Evolutionary conservation across 2,888 invertebrate species (phyloP).

Genomic region (Balanococcus diminutus): DNA sequence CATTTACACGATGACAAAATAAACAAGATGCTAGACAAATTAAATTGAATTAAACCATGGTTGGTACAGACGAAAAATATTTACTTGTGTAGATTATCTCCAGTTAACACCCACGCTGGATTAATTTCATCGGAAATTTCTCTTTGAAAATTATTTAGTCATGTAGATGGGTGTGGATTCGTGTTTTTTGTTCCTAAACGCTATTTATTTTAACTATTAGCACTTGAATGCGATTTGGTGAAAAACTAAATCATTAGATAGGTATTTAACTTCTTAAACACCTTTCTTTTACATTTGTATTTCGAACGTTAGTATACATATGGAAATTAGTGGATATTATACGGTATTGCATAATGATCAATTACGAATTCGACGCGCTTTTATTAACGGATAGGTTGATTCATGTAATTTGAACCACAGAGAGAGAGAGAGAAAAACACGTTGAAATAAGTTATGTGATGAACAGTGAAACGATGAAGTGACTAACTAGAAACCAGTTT

Average conservation of each 20-base stretch:
- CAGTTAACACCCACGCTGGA: too few species aligned
- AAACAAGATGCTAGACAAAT: too few species aligned
- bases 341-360: conserved; percentile 37
- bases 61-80: too few species aligned
- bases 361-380: conserved; percentile 35
- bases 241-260: neutral
- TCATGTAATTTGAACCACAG: neutral
- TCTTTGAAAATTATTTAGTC: too few species aligned
- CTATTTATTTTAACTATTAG: neutral
- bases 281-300: neutral
- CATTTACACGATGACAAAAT: too few species aligned
- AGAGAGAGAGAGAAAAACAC: neutral
- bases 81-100: too few species aligned
- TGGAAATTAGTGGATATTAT: neutral
- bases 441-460: neutral
- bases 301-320: neutral
- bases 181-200: too few species aligned
- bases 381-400: neutral
- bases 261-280: neutral
- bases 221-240: neutral
- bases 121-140: too few species aligned
- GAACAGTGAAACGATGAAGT: conserved; percentile 19
- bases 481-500: neutral
- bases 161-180: too few species aligned
- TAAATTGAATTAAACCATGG: too few species aligned